A percentile compares a stretch with the other conserved stretches of the same genome.
phyloP scores from a whole-genome alignment of 2,113 vertebrate species.

The Callionymus lyra region DNA sequence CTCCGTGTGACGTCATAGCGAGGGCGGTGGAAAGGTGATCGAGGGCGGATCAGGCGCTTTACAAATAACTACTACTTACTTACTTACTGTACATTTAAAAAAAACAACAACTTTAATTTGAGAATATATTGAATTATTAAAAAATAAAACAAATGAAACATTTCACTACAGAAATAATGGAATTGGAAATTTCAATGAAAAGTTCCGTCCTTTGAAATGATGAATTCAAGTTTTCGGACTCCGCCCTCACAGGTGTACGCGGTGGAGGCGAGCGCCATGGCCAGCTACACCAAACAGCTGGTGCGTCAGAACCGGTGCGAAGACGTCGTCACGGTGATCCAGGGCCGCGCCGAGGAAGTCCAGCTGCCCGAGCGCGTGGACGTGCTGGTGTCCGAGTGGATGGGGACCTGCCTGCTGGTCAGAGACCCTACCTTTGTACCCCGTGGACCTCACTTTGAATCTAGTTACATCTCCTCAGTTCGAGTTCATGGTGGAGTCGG shows the following conservation, averaged over 20 bases:
- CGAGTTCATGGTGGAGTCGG: slow-evolving; percentile 80
- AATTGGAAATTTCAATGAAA: too few species aligned
- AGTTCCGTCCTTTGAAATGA: too few species aligned
- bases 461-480: slow-evolving; percentile 48
- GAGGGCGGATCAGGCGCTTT: too few species aligned
- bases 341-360: slow-evolving; percentile 70
- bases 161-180: too few species aligned
- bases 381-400: slow-evolving; percentile 77
- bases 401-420: slow-evolving; percentile 79
- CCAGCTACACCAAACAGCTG: slow-evolving; percentile 66
- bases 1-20: too few species aligned
- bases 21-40: too few species aligned
- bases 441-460: neutral
- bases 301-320: slow-evolving; percentile 68
- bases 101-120: too few species aligned
- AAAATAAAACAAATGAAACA: too few species aligned
- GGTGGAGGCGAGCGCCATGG: slow-evolving; percentile 75
- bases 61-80: too few species aligned
- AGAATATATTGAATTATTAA: too few species aligned
- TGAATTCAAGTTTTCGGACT: too few species aligned
- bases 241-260: slow-evolving; percentile 66
- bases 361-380: slow-evolving; percentile 71
- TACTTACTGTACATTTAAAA: too few species aligned
- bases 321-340: slow-evolving; percentile 59
- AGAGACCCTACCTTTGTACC: neutral